Evolutionary conservation across 2,888 invertebrate genomes (phyloP), one percentile per base, ranked within the genome.

Genomic region (Himalopsyche japonica): DNA sequence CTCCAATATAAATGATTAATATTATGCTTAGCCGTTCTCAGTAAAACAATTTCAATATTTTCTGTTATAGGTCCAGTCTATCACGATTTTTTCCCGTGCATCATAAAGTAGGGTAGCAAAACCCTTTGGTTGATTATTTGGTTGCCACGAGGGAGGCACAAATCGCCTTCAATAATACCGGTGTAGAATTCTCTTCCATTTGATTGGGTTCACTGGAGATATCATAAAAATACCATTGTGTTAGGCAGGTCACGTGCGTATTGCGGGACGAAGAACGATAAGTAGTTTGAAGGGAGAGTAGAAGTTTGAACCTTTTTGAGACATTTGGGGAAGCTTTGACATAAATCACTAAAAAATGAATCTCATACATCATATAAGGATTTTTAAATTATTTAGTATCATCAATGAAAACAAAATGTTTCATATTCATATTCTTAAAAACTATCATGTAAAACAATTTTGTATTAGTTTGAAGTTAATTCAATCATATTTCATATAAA

Each of bases 191-290:
- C 77, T 81, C 85, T 80, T 77, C 80, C 82, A 57, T 80, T 77
- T 85, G 85, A 85, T 85, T 85, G 85, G 85, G 80, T 85, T 70
- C 43, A 43, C 77, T 48, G 57, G 81, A 57, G 80, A 82, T 79
- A 77, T 82, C 82, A 81, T 85, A 85, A 85, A 85, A 84, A 82
- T 37, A 47, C 81, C 70, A 85, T 79, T 80, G 81, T 76, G 37
- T 76, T 78, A 82, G 80, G 49, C 82, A 78, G 81, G 85, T 85
- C 85, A 85, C 85, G 85, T 85, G 12, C 77, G 82, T 32, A 78
- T 79, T 43, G 79, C 37, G 76, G 49, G 83, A 30, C 64, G 27
- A 43, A 48, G 70, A 78, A 43, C 70, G 82, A 76, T 82, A 85
- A 81, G 85, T 80, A 49, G 80, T 80, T 34, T 18, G 82, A 76